Evolutionary conservation across 2,113 vertebrate species (phyloP).

Genomic region (Dasyornis broadbenti): DNA sequence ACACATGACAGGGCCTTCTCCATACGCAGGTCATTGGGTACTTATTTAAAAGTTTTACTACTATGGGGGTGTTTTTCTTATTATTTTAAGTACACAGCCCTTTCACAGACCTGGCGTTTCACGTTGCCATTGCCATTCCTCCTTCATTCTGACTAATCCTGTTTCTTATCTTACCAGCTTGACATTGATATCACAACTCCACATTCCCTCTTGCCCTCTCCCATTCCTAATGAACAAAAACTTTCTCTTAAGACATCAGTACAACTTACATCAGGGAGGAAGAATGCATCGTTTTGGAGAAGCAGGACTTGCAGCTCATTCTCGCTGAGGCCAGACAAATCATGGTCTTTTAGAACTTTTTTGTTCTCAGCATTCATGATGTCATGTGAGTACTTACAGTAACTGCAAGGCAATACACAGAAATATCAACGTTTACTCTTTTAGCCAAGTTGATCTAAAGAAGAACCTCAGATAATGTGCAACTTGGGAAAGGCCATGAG

Average conservation of each 20-base stretch:
- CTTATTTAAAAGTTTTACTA: not conserved
- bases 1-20: not conserved
- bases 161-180: not conserved
- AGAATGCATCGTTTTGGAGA: constrained; percentile 72
- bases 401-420: constrained; percentile 51
- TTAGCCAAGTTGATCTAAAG: not conserved
- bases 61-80: rapidly evolving
- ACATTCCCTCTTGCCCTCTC: not conserved
- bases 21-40: not conserved
- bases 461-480: not conserved
- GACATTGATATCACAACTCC: not conserved
- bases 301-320: constrained; percentile 71
- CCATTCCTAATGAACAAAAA: not conserved
- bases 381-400: constrained; percentile 69
- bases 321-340: constrained; percentile 68
- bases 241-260: not conserved
- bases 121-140: not conserved
- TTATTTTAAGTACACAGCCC: not conserved
- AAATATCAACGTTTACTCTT: not conserved
- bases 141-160: not conserved
- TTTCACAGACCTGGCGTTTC: not conserved
- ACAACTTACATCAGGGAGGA: constrained; percentile 76
- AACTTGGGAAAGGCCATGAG: not conserved
- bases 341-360: constrained; percentile 60
- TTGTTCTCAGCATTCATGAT: constrained; percentile 59